A percentile compares a stretch with the other conserved stretches of the same genome.
Conservation (phyloP, 2,888 invertebrate species). For the Nasonia oneida region DNA sequence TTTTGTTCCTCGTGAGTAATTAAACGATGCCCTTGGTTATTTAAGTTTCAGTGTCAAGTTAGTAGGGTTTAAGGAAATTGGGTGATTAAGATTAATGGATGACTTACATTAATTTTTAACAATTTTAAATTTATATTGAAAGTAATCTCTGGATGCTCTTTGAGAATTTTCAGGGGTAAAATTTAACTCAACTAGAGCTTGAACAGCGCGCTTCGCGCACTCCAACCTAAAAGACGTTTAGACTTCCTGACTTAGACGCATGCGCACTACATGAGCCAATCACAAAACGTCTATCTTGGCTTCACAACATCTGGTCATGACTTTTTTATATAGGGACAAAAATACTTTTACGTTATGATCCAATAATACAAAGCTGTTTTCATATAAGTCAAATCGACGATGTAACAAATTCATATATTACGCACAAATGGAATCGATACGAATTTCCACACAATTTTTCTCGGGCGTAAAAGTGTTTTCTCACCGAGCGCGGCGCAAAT, state of each 20-base stretch:
- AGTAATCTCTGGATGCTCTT: not conserved
- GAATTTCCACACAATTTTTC: conserved; percentile 44
- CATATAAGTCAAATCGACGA: not conserved
- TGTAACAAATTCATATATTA: not conserved
- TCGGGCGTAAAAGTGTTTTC: conserved; percentile 47
- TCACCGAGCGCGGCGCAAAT: conserved; percentile 25
- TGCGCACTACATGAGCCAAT: no score
- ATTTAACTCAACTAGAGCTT: no score
- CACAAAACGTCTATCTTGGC: no score
- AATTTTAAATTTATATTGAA: not conserved
- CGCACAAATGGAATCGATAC: conserved; percentile 11
- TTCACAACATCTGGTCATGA: no score
- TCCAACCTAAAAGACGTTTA: no score
- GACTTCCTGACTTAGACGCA: no score
- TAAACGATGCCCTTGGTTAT: not conserved
- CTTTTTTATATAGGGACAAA: no score
- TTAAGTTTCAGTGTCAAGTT: not conserved
- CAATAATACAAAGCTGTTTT: not conserved
- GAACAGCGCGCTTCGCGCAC: no score
- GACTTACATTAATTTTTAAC: not conserved
- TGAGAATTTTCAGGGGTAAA: no score
- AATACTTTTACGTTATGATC: no score
- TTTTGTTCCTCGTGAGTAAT: not conserved
- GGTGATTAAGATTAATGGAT: not conserved
- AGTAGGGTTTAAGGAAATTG: not conserved